Percentiles rank a stretch among this genome's conserved stretches.
These are phyloP conservation scores for Drosophila auraria DNA, from an alignment of 1,140 invertebrate genomes.

Conservation along the genomic window DNA sequence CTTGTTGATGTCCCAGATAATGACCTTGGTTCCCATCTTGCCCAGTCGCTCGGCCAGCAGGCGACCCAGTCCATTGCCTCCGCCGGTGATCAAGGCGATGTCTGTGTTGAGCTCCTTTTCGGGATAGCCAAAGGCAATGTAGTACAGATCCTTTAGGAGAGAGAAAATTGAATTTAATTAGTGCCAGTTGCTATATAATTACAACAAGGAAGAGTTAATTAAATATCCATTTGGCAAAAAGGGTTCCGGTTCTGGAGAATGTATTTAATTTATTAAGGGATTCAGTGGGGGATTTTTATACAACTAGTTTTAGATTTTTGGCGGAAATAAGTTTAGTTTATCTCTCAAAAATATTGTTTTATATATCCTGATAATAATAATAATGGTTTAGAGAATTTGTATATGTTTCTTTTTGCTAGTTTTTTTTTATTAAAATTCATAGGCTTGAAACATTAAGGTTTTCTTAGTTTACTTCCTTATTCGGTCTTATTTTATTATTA, in stretches of 20 bases:
- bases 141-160: constrained; percentile 85
- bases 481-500: too few relatives aligned
- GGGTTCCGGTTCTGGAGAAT: background rate
- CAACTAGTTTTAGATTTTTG: background rate
- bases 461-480: too few relatives aligned
- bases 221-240: constrained; percentile 28
- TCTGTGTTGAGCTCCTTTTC: constrained; percentile 89
- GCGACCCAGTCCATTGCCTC: constrained; percentile 94
- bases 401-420: too few relatives aligned
- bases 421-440: too few relatives aligned
- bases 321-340: background rate
- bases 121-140: constrained; percentile 85
- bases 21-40: constrained; percentile 91
- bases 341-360: background rate
- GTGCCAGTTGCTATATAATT: constrained; percentile 12
- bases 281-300: background rate
- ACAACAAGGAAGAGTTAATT: constrained; percentile 1
- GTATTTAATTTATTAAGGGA: background rate
- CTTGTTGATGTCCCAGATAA: constrained; percentile 97
- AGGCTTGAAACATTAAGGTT: too few relatives aligned
- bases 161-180: constrained; percentile 37
- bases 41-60: constrained; percentile 93
- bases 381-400: too few relatives aligned
- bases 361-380: background rate
- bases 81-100: constrained; percentile 94